Conservation (phyloP, 1,140 invertebrate species). For the Campodea augens region DNA sequence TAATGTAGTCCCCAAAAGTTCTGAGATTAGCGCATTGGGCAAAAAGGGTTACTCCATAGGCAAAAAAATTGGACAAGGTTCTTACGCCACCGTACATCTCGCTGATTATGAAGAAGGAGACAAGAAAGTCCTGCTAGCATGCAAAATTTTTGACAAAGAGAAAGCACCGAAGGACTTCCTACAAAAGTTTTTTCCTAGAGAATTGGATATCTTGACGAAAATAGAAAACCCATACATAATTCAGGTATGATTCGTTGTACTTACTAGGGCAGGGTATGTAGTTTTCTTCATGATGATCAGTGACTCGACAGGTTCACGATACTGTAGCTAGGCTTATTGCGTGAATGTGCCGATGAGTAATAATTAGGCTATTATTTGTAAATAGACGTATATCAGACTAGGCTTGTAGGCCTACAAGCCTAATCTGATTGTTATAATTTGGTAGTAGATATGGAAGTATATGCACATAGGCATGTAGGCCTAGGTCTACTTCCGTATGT, state of each 20-base stretch:
- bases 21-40: constrained; percentile 16
- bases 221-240: constrained; percentile 78
- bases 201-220: constrained; percentile 71
- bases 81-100: constrained; percentile 27
- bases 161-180: constrained; percentile 68
- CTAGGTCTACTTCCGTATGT: too few relatives aligned
- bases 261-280: too few relatives aligned
- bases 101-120: constrained; percentile 17
- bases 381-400: too few relatives aligned
- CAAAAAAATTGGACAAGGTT: constrained; percentile 25
- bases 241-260: constrained; percentile 36
- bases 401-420: too few relatives aligned
- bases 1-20: constrained; percentile 25
- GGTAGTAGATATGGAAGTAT: too few relatives aligned
- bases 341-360: too few relatives aligned
- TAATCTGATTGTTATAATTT: too few relatives aligned
- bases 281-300: too few relatives aligned
- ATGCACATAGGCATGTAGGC: too few relatives aligned
- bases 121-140: constrained; percentile 44
- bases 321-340: too few relatives aligned
- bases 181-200: constrained; percentile 76
- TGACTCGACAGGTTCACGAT: too few relatives aligned
- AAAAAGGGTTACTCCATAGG: constrained; percentile 20
- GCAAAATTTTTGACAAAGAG: constrained; percentile 76
- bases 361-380: too few relatives aligned